Evolutionary conservation across 2,888 invertebrate species (phyloP), one percentile per base, ranked within the genome.

Genomic region (Zootermopsis nevadensis): DNA sequence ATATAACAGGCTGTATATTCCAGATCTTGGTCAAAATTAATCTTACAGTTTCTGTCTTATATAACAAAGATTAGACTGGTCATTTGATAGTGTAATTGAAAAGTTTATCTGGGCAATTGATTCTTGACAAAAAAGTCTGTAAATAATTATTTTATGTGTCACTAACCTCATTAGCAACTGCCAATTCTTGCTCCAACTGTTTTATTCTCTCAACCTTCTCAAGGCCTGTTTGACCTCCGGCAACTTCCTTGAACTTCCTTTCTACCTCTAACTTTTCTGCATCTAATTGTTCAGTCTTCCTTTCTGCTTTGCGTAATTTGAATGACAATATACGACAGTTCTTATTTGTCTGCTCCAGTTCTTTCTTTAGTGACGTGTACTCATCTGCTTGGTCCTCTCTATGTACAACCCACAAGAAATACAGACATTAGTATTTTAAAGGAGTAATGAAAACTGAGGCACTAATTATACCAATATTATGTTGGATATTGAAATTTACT

Each of bases 301-400:
- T 93, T 89, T 99, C 99, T 80, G 97, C 94, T 92, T 99, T 99
- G 88, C 99, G 94, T 86, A 99, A 91, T 90, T 99, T 99, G 90
- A 99, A 99, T 86, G 99, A 99, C 86, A 99, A 92, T 87, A 99
- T 98, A 87, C 99, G 93, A 90, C 99, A 99, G 90, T 99, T 99
- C 89, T 99, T 99, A 79, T 98, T 97, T 4, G 98, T 97, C 88
- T 97, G 97, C 88, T 99, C 99, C 86, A 99, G 92, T 89, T 99
- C 99, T 88, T 98, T 96, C 90, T 98, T 96, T 80, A 99, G 89
- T 82, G 96, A 96, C 3, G 97, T 94, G 88, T 99, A 99, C 89
- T 99, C 99, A 87, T 98, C 97, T 12, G 97, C 97, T 91, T 99
- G 99, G 87, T 99, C 99, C 89, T 99, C 99, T 87, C 98, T 94